Base-by-base conservation (phyloP, 1,140 invertebrate species). In the Hypsibius dujardini region DNA sequence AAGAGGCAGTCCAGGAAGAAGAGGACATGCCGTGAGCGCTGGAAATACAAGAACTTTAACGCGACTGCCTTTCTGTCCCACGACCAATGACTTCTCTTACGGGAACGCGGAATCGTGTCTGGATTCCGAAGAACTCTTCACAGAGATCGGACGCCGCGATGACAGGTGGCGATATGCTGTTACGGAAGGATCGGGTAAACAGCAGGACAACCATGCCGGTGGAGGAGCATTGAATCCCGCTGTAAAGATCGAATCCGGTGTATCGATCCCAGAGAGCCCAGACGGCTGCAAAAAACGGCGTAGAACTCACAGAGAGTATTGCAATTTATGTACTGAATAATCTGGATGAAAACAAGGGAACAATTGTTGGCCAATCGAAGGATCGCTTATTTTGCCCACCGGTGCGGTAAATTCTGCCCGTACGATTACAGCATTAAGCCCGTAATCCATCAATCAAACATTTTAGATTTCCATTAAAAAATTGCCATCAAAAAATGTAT, bases 131-230 rank as follows among this genome's bases (percentile, higher is more conserved):
- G 79, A 90, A 92, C 70, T 86, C 86, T 60, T 84, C 81, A 60
- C 83, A 84, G 56, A 84, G 81, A 76, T 92, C 89, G 47, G 86
- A 84, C 46, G 83, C 84, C 1, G 90, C 82, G 1, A 86, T 83
- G 76, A 89, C 88, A 0, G 89, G 89, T 1, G 88, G 85, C n/a
- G 89, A 87, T 28, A 86, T 84, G 2, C 90, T 84, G 76, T 90
- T 92, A 72, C 88, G 82, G 28, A 90, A 76, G 0, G 84, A 84
- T 15, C 87, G 79, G 71, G 88, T 83, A 1, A 83, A 79, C 3
- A 84, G 82, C 28, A 90, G 78, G 14, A 85, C 84, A 28, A 87
- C 76, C 45, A 87, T 76, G 0, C 87, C 84, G 1, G 86, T 82
- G 12, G 76, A 75, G 1, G 82, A 76, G 0, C 85, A 84, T 0